These are phyloP conservation scores for Siniperca scherzeri DNA, from an alignment of 2,797 vertebrate species.

Conservation along the genomic window DNA sequence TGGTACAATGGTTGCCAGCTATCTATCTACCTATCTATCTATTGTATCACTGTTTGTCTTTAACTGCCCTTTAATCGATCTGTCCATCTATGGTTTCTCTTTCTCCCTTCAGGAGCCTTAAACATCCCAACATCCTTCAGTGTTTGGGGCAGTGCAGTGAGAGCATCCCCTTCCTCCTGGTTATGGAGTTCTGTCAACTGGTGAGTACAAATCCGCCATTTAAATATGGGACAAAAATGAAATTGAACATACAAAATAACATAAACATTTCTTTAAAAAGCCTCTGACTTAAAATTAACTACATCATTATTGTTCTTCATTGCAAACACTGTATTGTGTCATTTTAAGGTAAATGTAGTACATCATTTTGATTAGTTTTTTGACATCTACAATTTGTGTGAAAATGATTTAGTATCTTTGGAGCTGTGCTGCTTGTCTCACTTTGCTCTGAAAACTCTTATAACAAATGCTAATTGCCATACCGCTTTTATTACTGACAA, in stretches of 20 bases:
- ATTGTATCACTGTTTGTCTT: not conserved
- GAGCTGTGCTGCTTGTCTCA: not conserved
- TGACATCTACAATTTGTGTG: not conserved
- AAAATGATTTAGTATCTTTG: not conserved
- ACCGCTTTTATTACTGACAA: not conserved
- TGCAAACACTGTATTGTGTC: not conserved
- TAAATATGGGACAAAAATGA: not conserved
- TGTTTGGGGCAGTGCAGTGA: constrained; percentile 94
- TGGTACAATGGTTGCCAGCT: not conserved
- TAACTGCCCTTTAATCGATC: not conserved
- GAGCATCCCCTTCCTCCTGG: constrained; percentile 91
- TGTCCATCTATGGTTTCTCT: not conserved
- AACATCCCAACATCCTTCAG: constrained; percentile 94
- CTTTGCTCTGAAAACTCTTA: not conserved
- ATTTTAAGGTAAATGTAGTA: not conserved
- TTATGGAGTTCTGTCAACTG: constrained; percentile 97
- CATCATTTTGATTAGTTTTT: not conserved
- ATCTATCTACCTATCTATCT: not conserved
- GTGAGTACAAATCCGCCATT: constrained; percentile 78
- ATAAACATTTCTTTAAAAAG: not conserved
- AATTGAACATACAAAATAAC: not conserved
- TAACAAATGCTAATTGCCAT: not conserved
- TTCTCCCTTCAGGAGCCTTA: constrained; percentile 88
- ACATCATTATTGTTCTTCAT: not conserved
- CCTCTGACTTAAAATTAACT: not conserved